A percentile compares a stretch with the other conserved stretches of the same genome.
Evolutionary conservation across 2,888 invertebrate species (phyloP).

Genomic region (Sminthurides aquaticus): DNA sequence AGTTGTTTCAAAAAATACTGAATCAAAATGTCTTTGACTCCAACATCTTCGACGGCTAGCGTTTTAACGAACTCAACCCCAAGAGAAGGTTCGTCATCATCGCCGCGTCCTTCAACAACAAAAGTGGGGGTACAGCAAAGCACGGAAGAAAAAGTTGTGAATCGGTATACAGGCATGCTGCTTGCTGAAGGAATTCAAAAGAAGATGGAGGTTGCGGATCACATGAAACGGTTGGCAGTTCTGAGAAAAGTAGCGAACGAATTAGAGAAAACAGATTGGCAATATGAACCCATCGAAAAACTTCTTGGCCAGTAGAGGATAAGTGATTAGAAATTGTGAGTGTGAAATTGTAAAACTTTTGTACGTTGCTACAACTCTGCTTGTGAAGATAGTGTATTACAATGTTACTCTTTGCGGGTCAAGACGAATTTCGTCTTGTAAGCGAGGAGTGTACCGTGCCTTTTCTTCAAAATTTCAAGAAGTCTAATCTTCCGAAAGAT

Average conservation of each 20-base stretch:
- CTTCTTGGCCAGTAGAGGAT: constrained; percentile 34
- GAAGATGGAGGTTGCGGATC: constrained; percentile 33
- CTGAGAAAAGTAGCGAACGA: constrained; percentile 39
- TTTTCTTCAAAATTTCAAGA: neutral
- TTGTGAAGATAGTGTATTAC: no score
- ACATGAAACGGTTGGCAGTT: constrained; percentile 31
- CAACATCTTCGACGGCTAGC: neutral
- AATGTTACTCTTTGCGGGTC: constrained; percentile 27
- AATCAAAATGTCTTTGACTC: neutral
- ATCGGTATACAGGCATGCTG: constrained; percentile 28
- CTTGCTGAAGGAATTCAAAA: constrained; percentile 32
- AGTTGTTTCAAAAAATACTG: no score
- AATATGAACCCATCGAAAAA: constrained; percentile 41
- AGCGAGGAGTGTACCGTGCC: neutral
- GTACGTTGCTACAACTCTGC: no score
- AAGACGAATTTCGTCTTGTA: constrained; percentile 30
- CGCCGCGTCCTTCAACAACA: neutral
- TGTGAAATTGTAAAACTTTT: neutral
- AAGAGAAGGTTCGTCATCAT: neutral
- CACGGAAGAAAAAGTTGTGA: constrained; percentile 35
- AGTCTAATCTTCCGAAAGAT: neutral
- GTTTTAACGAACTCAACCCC: neutral
- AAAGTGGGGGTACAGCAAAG: neutral
- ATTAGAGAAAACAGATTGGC: constrained; percentile 41
- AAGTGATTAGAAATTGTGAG: neutral